Evolutionary conservation across 2,113 vertebrate species (phyloP), one percentile per base, ranked within the genome.

Genomic region (Acanthisitta chloris): DNA sequence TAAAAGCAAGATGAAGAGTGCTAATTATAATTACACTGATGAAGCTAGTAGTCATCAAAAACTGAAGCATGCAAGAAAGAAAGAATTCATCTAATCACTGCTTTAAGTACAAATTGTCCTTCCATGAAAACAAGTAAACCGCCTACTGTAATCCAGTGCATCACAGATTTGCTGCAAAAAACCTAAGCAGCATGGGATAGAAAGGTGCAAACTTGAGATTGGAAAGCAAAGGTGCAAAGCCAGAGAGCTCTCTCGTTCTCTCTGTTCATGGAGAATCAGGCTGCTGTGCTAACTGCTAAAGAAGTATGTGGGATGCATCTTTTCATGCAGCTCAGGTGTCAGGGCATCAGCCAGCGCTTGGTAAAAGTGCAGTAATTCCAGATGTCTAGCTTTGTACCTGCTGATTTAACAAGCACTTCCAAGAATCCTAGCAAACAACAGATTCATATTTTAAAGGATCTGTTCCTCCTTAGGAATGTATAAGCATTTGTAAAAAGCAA

Each of bases 11-110:
- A 98, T 97, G 97, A 98, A 98, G 98, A 98, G 98, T 71, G 86
- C 97, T 99, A 99, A 99, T 99, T 99, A 98, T 98, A 98, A 98
- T 98, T 98, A 98, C 98, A 98, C 96, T 97, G 98, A 98, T 98
- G 98, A 98, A 96, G 97, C 98, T 97, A 97, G 97, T 90, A 97
- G 98, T 98, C 98, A 98, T 98, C 98, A 97, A 98, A 98, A 98
- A 97, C 95, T 97, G 97, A 97, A 96, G 92, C 70, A 69, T 92
- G 96, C 92, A 93, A 96, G 97, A 97, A 92, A 95, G 94, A 93
- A 95, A 97, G 97, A 97, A 96, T 96, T 94, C 86, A 73, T 94
- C 96, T 97, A 93, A 96, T 97, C 94, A 87, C 91, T 97, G 82
- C 94, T 97, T 97, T 95, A 96, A 97, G 95, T 94, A 97, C 96